Base-by-base conservation (phyloP, 2,113 vertebrate genomes). In the Pyxicephalus adspersus region DNA sequence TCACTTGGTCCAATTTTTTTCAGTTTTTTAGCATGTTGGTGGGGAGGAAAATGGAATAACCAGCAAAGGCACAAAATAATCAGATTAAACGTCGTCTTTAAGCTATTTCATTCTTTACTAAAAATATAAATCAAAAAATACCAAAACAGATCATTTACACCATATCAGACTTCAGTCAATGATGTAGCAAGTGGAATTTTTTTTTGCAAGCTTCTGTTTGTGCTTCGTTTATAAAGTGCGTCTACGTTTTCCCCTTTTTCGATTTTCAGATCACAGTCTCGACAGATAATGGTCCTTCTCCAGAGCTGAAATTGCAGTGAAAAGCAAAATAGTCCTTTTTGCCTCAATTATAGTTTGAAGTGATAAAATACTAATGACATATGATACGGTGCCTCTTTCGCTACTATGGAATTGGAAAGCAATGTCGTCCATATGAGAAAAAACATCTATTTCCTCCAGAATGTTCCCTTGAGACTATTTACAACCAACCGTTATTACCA, bases 221-320 rank as follows among this genome's bases (percentile, higher is more conserved):
- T 38, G 54, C 71, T 60, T 58, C 34, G 71, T 58, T 74, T 72
- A 58, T 73, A 38, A 74, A 58, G 71, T 58, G 71, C 28, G 5
- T 16, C 4, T 20, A 38, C 54, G 54, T 70, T 79, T 55, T 74
- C 28, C 11, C 11, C 50, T 29, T 74, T 73, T 65, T 17, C 45
- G 22, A 73, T 81, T 81, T 81, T 74, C 67, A 81, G 60, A 81
- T 81, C 67, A 61, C 67, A 81, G 68, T 74, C 60, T 31, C 67
- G 70, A 26, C 61, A 50, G 57, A 71, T 73, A 73, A 81, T 81
- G 60, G 79, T 29, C 26, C 51, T 64, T 73, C 68, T 73, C 45
- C 31, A 57, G 58, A 64, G 60, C 57, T 25, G 64, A 81, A 81
- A 81, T 70, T 80, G 78, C 78, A 23, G 67, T 20, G 58, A 81